Base-by-base conservation (phyloP, 1,140 invertebrate genomes). In the Melitaea cinxia region DNA sequence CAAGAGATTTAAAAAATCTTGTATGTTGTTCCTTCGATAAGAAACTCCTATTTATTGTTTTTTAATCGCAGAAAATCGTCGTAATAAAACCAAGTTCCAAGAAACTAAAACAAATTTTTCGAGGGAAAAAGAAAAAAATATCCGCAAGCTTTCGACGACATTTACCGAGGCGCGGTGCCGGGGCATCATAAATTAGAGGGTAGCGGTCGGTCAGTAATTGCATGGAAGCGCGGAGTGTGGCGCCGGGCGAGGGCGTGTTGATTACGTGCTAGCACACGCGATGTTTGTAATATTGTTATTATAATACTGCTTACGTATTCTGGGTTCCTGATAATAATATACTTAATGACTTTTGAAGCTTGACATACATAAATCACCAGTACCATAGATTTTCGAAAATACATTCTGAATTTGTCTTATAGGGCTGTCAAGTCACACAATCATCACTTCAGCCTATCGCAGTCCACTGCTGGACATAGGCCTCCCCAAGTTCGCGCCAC, bases 121-220 rank as follows among this genome's bases (percentile, higher is more conserved):
- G 28, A 39, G n/a, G 4, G 26, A 42, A 45, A 42, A 45, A 28
- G 21, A 28, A 7, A n/a, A 56, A 24, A 39, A 56, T 14, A 33
- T 24, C 19, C 19, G 33, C 37, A 42, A 19, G 6, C 26, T 26
- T 47, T 15, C 37, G 54, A 57, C 54, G 58, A 50, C 58, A 60
- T 50, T 33, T 49, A 47, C 24, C 39, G 37, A 33, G 61, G 61
- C 53, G 61, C 52, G 63, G 56, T 81, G 80, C 80, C 76, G 81
- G 76, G 76, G 72, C 65, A 65, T 64, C 78, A 86, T 86, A 86
- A 86, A 83, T 84, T 83, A 80, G 72, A 76, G 77, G 71, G 71
- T 73, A 74, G 75, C 75, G 61, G 72, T 76, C 68, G 65, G 52
- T 63, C 63, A 65, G 72, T 68, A 70, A 73, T 70, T 70, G 62